Percentiles rank a stretch among this genome's conserved stretches.
These are phyloP conservation scores for Hippocampus barbouri DNA, from an alignment of 2,113 vertebrate species.

Conservation along the genomic window DNA sequence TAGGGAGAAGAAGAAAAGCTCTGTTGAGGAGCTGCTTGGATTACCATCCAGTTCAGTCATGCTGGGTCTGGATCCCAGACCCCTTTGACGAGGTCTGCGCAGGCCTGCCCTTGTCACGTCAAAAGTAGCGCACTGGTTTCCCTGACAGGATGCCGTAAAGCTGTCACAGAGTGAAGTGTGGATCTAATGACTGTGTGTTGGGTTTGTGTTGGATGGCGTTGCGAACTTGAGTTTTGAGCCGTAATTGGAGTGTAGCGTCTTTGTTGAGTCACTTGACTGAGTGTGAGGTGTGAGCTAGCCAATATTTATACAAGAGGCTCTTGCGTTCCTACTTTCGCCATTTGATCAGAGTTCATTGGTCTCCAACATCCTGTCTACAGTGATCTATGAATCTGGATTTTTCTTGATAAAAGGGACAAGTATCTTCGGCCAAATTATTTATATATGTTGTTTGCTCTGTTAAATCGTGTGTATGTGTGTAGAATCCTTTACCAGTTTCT, in stretches of 20 bases:
- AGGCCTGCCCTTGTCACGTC: conserved; percentile 35
- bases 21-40: conserved; percentile 55
- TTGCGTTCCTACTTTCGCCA: not conserved
- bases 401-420: too few relatives aligned
- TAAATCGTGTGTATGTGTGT: not conserved
- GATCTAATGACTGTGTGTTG: conserved; percentile 37
- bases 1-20: conserved; percentile 39
- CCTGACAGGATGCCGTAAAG: conserved; percentile 55
- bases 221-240: conserved; percentile 32
- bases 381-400: not conserved
- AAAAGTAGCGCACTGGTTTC: conserved; percentile 23
- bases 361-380: not conserved
- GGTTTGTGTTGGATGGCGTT: conserved; percentile 39
- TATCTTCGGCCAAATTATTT: not conserved
- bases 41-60: conserved; percentile 29
- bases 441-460: not conserved
- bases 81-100: conserved; percentile 41
- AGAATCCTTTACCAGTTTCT: not conserved
- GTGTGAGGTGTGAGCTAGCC: conserved; percentile 10
- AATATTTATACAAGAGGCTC: not conserved
- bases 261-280: conserved; percentile 34
- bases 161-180: conserved; percentile 36
- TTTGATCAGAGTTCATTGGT: not conserved
- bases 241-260: conserved; percentile 36
- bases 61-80: conserved; percentile 44